Conservation (phyloP, 2,888 invertebrate genomes). For the Eupithecia abbreviata region DNA sequence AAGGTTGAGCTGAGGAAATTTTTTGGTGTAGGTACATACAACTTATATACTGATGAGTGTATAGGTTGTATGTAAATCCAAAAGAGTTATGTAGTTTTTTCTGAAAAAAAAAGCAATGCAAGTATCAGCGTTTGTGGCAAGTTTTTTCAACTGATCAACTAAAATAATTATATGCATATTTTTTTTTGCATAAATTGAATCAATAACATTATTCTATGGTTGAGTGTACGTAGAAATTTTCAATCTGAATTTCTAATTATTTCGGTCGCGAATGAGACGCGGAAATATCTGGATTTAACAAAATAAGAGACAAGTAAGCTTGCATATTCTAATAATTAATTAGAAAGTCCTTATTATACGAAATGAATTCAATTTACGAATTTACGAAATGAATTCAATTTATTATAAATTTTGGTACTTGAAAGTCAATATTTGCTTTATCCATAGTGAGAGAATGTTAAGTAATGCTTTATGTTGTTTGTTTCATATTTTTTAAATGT, state of each 20-base stretch:
- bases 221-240: slow-evolving; percentile 64
- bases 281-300: slow-evolving; percentile 54
- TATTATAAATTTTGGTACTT: slow-evolving; percentile 15
- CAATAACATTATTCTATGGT: slow-evolving; percentile 35
- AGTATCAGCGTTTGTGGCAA: background rate
- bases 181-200: background rate
- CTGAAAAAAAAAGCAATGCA: background rate
- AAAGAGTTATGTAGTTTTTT: too few relatives aligned
- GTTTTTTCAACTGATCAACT: background rate
- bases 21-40: too few relatives aligned
- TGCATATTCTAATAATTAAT: slow-evolving; percentile 75
- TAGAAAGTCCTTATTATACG: slow-evolving; percentile 44
- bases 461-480: background rate
- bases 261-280: slow-evolving; percentile 56
- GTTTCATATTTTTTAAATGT: background rate
- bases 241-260: slow-evolving; percentile 79
- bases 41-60: too few relatives aligned
- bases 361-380: slow-evolving; percentile 19
- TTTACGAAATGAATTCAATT: slow-evolving; percentile 18
- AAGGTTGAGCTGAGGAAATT: too few relatives aligned
- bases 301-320: slow-evolving; percentile 77
- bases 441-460: background rate
- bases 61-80: too few relatives aligned
- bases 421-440: slow-evolving; percentile 14
- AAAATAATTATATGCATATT: background rate